These are phyloP conservation scores for Caenorhabditis briggsae DNA, from an alignment of 1,140 invertebrate species.

Conservation along the genomic window DNA sequence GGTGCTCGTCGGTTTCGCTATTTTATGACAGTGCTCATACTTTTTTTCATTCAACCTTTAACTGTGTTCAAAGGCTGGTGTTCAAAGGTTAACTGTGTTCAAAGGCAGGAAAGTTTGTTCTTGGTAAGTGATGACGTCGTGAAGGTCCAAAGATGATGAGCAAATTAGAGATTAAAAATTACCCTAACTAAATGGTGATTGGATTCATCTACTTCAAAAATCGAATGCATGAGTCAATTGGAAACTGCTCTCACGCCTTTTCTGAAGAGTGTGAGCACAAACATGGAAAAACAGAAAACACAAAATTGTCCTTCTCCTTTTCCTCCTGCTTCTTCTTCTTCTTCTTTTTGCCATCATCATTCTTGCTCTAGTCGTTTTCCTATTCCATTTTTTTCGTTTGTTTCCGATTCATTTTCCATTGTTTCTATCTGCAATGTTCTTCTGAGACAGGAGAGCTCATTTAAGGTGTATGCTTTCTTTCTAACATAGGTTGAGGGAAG, in stretches of 20 bases:
- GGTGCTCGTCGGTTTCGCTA: not conserved
- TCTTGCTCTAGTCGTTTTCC: constrained; percentile 10
- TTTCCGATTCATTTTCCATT: constrained; percentile 43
- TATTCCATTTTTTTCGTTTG: not conserved
- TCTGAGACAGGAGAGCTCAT: constrained; percentile 11
- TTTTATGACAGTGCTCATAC: constrained; percentile 4
- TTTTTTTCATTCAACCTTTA: not conserved
- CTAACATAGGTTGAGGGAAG: constrained; percentile 9
- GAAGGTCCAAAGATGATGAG: too few relatives aligned
- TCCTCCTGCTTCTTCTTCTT: constrained; percentile 6
- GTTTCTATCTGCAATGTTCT: constrained; percentile 20
- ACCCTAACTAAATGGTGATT: too few relatives aligned
- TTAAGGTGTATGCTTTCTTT: constrained; percentile 29
- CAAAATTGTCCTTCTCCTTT: constrained; percentile 28
- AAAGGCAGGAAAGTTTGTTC: not conserved
- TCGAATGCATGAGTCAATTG: constrained; percentile 37
- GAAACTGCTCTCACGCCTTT: constrained; percentile 37
- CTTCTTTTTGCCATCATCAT: constrained; percentile 10
- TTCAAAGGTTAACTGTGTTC: constrained; percentile 17
- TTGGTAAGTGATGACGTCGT: not conserved
- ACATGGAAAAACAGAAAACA: constrained; percentile 49
- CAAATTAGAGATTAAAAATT: too few relatives aligned
- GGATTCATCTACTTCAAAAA: not conserved
- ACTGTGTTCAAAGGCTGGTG: not conserved
- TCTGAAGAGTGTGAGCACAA: constrained; percentile 42